phyloP scores from a whole-genome alignment of 1,140 invertebrate species.

The Drosophila pachea region DNA sequence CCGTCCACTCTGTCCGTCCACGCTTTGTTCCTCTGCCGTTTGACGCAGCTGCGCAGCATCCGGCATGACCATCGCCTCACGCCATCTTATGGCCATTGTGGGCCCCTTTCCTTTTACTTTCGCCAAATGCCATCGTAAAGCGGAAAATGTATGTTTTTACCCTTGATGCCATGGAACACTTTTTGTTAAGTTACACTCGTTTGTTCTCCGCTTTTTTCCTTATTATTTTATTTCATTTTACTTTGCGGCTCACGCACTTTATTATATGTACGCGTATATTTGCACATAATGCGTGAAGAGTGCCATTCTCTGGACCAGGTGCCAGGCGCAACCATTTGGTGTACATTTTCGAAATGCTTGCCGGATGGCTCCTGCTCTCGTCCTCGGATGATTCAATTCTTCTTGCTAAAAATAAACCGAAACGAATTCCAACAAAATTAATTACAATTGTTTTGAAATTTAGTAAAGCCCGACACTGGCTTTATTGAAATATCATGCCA shows the following conservation, averaged over 20 bases:
- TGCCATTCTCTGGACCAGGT: conserved; percentile 9
- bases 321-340: not conserved
- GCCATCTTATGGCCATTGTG: conserved; percentile 32
- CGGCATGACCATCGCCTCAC: conserved; percentile 30
- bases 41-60: conserved; percentile 56
- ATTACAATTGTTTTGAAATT: conserved; percentile 10
- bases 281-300: conserved; percentile 32
- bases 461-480: not conserved
- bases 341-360: not conserved
- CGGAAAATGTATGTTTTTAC: conserved; percentile 56
- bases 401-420: not conserved
- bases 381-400: not conserved
- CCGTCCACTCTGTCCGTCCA: not conserved
- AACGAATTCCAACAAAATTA: not conserved
- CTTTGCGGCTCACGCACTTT: conserved; percentile 37
- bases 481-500: conserved; percentile 18
- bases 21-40: conserved; percentile 54
- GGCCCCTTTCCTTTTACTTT: conserved; percentile 44
- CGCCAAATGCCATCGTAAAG: conserved; percentile 54
- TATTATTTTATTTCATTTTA: conserved; percentile 10
- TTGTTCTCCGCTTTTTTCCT: conserved; percentile 24
- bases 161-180: conserved; percentile 41
- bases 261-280: conserved; percentile 35
- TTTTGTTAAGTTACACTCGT: conserved; percentile 45
- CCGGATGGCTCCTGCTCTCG: not conserved